Conservation (phyloP, 1,140 invertebrate species). For the Coptotermes formosanus region DNA sequence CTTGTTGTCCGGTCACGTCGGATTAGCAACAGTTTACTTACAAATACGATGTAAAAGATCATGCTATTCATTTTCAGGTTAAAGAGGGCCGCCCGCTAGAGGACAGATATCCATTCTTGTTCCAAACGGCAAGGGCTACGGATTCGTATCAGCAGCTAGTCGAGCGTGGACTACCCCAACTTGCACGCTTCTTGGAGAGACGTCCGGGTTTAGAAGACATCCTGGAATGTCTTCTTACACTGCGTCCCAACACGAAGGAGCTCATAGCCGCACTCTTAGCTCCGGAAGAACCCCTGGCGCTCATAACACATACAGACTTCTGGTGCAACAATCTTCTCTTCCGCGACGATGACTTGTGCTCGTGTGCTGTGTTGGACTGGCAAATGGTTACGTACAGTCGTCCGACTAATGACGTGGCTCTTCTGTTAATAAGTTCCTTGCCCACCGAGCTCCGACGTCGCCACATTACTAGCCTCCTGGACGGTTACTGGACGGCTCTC, state of each 20-base stretch:
- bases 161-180: conserved; percentile 63
- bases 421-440: conserved; percentile 74
- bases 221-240: conserved; percentile 52
- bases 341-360: conserved; percentile 44
- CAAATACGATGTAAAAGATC: no score
- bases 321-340: conserved; percentile 81
- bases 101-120: conserved; percentile 70
- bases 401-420: conserved; percentile 74
- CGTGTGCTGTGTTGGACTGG: conserved; percentile 74
- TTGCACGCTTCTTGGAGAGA: conserved; percentile 58
- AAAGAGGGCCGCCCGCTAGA: conserved; percentile 59
- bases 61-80: neutral
- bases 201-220: conserved; percentile 56
- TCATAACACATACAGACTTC: conserved; percentile 77
- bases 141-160: conserved; percentile 75
- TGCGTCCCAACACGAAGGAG: conserved; percentile 59
- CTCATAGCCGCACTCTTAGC: conserved; percentile 63
- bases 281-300: conserved; percentile 63
- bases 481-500: conserved; percentile 66
- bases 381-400: conserved; percentile 79
- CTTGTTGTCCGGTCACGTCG: no score
- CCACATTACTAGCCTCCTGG: conserved; percentile 58
- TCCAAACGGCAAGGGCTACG: conserved; percentile 70
- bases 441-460: conserved; percentile 65
- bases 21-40: no score